Evolutionary conservation across 2,797 vertebrate genomes (phyloP).

Genomic region (Acomys russatus): DNA sequence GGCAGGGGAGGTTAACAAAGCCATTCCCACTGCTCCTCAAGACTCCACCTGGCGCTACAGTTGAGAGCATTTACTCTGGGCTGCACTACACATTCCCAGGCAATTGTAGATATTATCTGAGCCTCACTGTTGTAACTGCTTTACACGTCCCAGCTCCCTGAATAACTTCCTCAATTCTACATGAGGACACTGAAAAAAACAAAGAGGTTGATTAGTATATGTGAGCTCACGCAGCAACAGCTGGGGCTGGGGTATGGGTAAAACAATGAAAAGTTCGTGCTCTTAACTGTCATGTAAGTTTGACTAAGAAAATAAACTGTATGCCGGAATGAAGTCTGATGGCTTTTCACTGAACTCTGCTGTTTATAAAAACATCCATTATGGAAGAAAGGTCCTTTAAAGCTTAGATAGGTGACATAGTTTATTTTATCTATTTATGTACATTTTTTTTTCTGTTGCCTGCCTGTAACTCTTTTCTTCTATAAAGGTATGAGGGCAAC

Average conservation of each 20-base stretch:
- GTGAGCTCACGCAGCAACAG: background rate
- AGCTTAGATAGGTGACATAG: background rate
- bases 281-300: background rate
- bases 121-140: background rate
- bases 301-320: constrained; percentile 10
- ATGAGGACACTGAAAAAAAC: constrained; percentile 16
- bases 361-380: constrained; percentile 12
- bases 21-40: background rate
- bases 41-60: background rate
- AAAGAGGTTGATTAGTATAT: background rate
- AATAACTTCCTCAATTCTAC: background rate
- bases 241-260: background rate
- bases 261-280: background rate
- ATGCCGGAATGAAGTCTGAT: background rate
- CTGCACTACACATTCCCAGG: background rate
- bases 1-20: background rate
- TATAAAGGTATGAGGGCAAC: background rate
- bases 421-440: background rate
- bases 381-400: background rate
- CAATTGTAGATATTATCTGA: background rate
- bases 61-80: background rate
- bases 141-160: background rate
- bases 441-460: background rate
- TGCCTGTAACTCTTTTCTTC: constrained; percentile 7
- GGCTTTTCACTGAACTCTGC: constrained; percentile 13